Base-by-base conservation (phyloP, 2,797 vertebrate species). In the Gouania willdenowi region DNA sequence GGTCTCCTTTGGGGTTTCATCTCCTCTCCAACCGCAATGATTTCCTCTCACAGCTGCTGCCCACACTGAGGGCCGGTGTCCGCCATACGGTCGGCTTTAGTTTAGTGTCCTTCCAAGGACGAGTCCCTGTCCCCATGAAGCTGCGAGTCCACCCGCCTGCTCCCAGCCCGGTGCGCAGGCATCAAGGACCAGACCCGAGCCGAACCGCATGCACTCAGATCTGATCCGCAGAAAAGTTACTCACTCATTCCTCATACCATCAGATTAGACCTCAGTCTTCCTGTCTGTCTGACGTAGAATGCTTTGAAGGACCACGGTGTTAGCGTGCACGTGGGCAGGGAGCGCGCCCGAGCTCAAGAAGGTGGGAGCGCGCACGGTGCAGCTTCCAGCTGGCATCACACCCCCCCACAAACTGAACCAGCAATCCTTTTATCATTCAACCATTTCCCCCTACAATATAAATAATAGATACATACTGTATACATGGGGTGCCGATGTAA, bases 1-100 rank as follows among this genome's bases (percentile, higher is more conserved):
- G 70, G 59, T 22, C 61, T 40, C 13, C 39, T 67, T 29, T 35
- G 74, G 57, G 40, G 57, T 40, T 61, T 71, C 88, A 88, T 90
- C 36, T 77, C 48, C 21, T 23, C 6, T 16, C 39, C 61, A 32
- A 51, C 28, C 4, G 66, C 28, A 22, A 35, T 55, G 36, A 51
- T 51, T 52, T 19, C 23, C 49, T 47, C 38, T 66, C 67, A 71
- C 66, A 56, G 63, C 50, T 66, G 62, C 49, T 73, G n/a, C n/a
- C 65, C 11, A 25, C 32, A 45, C 16, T 40, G 42, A 30, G 36
- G 46, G 45, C 32, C 17, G 60, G 24, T 41, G 59, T 54, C 71
- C 61, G 71, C 77, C 81, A 82, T 83, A 39, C 51, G 69, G 78
- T 63, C 72, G 59, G 54, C 44, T 58, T 52, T 26, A 47, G 58